A percentile compares a stretch with the other conserved stretches of the same genome.
These are phyloP conservation scores for Euclidia mi DNA, from an alignment of 2,888 invertebrate species.

Conservation along the genomic window DNA sequence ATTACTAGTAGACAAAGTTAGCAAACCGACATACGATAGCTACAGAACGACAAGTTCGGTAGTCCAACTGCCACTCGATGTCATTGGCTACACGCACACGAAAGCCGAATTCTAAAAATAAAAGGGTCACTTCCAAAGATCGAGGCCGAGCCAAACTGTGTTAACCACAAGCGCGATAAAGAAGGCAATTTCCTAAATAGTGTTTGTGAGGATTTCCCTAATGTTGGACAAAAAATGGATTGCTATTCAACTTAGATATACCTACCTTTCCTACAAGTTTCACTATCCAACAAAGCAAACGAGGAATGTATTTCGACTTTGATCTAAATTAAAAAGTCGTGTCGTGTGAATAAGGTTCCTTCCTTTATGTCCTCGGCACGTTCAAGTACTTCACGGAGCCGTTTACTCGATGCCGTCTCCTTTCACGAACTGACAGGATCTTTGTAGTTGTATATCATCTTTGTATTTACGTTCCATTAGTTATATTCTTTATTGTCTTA, in stretches of 20 bases:
- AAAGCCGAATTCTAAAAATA: constrained; percentile 65
- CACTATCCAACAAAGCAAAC: constrained; percentile 36
- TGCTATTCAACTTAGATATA: constrained; percentile 69
- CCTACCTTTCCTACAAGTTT: constrained; percentile 56
- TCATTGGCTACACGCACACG: constrained; percentile 54
- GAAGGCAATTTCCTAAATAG: constrained; percentile 86
- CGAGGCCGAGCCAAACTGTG: constrained; percentile 64
- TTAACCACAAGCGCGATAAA: constrained; percentile 82
- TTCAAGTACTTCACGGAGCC: constrained; percentile 31
- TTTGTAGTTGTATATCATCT: constrained; percentile 4
- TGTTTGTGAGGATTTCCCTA: constrained; percentile 84
- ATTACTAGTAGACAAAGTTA: too few relatives aligned
- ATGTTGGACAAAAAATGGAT: constrained; percentile 84
- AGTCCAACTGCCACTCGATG: constrained; percentile 3
- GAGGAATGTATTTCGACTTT: constrained; percentile 36
- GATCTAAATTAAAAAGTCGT: constrained; percentile 36
- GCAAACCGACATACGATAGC: too few relatives aligned
- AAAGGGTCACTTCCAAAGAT: constrained; percentile 52
- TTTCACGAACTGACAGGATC: constrained; percentile 34
- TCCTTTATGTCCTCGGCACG: constrained; percentile 33
- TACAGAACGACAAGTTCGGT: constrained; percentile 1
- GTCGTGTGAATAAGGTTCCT: constrained; percentile 42
- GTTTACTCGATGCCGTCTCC: constrained; percentile 22
- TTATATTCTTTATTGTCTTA: constrained; percentile 2
- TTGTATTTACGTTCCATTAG: constrained; percentile 8